These are phyloP conservation scores for Amphiura filiformis DNA, from an alignment of 35 echinoderm and acorn worm species.

Conservation along the genomic window DNA sequence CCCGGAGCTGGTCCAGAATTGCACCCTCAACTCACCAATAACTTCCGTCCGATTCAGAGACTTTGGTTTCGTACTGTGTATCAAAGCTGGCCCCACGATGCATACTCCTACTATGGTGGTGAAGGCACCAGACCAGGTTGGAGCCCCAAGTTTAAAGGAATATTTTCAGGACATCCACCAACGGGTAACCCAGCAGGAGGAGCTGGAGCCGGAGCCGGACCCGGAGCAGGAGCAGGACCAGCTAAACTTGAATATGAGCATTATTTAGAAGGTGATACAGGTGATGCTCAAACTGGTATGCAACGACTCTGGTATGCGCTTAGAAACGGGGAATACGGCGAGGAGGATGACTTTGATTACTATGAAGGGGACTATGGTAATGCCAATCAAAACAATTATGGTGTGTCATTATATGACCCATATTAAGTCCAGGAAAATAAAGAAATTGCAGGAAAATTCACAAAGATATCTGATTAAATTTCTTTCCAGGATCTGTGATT, in stretches of 20 bases:
- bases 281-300: no score
- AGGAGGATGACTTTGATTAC: background rate
- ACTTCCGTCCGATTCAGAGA: background rate
- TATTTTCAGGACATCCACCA: background rate
- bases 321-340: background rate
- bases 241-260: background rate
- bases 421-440: no score
- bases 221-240: background rate
- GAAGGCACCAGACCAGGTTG: background rate
- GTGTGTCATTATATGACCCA: no score
- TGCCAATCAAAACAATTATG: background rate
- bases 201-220: background rate
- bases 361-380: background rate
- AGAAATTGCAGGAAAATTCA: no score
- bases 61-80: background rate
- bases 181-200: background rate
- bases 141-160: background rate
- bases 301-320: no score
- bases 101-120: background rate
- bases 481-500: no score
- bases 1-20: background rate
- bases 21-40: background rate
- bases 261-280: background rate
- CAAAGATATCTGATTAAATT: no score
- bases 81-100: background rate